Percentiles rank a stretch among this genome's conserved stretches.
These are phyloP conservation scores for Sterrhoptilus dennistouni DNA, from an alignment of 2,113 vertebrate genomes.

Conservation along the genomic window DNA sequence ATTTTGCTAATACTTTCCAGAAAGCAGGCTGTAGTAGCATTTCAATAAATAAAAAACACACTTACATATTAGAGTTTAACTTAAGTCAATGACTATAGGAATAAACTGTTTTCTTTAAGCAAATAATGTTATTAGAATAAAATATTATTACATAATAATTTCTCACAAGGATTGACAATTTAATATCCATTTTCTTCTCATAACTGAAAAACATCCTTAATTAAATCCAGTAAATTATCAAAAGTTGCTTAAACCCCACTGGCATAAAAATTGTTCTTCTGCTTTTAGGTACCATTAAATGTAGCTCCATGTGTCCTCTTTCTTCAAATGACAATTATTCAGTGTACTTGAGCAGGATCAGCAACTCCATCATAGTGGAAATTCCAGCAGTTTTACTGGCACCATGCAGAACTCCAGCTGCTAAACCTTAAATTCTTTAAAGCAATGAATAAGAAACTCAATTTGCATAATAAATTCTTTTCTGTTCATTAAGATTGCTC, in stretches of 20 bases:
- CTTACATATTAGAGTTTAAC: background rate
- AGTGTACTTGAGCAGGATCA: background rate
- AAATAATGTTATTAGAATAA: background rate
- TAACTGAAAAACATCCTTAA: background rate
- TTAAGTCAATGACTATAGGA: background rate
- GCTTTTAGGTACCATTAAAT: background rate
- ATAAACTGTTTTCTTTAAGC: background rate
- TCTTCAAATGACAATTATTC: background rate
- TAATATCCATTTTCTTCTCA: background rate
- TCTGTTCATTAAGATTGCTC: background rate
- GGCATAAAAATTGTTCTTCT: background rate
- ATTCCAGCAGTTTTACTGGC: background rate
- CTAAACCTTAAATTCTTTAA: background rate
- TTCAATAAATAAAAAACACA: background rate
- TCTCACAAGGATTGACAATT: background rate
- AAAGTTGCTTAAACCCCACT: background rate
- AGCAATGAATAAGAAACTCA: background rate
- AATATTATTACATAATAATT: background rate
- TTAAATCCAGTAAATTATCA: background rate
- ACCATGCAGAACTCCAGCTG: background rate
- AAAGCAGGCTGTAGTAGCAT: background rate
- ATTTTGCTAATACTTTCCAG: background rate
- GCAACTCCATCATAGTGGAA: background rate
- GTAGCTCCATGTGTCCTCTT: background rate
- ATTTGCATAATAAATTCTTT: background rate